A percentile compares a stretch with the other conserved stretches of the same genome.
Evolutionary conservation across 2,888 invertebrate species (phyloP).

Genomic region (Mamestra brassicae): DNA sequence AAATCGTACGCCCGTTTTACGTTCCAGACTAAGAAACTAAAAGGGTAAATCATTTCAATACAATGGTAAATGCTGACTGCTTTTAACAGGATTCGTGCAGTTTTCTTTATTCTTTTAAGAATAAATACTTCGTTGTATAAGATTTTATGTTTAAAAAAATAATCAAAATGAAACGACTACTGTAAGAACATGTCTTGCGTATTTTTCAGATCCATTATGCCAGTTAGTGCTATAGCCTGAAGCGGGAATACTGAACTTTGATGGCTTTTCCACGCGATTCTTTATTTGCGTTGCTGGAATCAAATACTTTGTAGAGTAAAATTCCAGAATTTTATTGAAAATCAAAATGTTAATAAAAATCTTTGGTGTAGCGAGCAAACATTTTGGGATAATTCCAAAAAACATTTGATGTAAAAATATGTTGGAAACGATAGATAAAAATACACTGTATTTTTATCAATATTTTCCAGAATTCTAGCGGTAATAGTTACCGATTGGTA

Average conservation of each 20-base stretch:
- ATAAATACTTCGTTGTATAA: background rate
- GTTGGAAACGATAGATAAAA: background rate
- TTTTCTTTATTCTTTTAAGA: background rate
- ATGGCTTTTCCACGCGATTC: background rate
- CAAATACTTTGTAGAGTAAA: too few relatives aligned
- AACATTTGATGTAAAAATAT: background rate
- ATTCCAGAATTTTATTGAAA: background rate
- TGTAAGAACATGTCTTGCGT: background rate
- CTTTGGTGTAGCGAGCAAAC: background rate
- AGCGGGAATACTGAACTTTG: background rate
- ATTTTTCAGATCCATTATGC: background rate
- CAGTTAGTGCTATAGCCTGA: too few relatives aligned
- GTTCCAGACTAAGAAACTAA: slow-evolving; percentile 4
- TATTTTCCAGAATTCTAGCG: too few relatives aligned
- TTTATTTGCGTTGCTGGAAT: background rate
- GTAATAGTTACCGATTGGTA: background rate
- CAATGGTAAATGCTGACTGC: slow-evolving; percentile 8
- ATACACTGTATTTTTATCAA: too few relatives aligned
- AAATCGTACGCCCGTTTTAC: background rate
- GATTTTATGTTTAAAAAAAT: background rate
- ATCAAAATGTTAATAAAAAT: background rate
- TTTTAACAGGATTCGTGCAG: background rate
- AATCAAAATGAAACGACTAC: background rate
- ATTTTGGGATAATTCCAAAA: too few relatives aligned
- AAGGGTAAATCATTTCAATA: slow-evolving; percentile 13